Conservation (phyloP, 2,113 vertebrate species). For the Mormyrus lacerda region DNA sequence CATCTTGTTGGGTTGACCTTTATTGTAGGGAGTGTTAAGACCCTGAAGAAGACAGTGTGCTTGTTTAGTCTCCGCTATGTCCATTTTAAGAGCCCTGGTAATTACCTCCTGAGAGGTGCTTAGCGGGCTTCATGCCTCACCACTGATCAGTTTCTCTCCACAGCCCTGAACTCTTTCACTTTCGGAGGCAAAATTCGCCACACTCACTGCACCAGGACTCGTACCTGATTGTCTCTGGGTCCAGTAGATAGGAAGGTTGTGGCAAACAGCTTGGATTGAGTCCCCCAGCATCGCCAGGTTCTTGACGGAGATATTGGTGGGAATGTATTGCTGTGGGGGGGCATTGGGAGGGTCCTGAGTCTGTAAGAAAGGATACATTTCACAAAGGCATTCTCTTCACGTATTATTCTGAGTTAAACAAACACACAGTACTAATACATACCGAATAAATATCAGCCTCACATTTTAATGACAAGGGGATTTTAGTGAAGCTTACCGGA, state of each 20-base stretch:
- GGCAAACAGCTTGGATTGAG: constrained; percentile 11
- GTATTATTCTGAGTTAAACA: background rate
- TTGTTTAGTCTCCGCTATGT: background rate
- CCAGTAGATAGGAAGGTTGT: constrained; percentile 1
- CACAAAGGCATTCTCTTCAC: background rate
- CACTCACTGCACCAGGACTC: background rate
- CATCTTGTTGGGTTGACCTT: background rate
- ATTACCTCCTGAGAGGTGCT: background rate
- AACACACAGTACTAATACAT: background rate
- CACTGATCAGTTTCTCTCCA: background rate
- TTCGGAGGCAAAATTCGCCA: background rate
- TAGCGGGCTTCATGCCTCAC: background rate
- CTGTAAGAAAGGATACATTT: constrained; percentile 3
- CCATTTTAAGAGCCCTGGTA: background rate
- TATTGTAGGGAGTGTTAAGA: background rate
- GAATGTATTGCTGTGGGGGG: constrained; percentile 7
- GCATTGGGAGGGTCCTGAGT: background rate
- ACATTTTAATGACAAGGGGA: background rate
- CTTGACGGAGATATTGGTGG: background rate
- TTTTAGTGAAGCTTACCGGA: background rate
- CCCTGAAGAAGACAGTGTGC: background rate
- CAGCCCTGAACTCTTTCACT: background rate
- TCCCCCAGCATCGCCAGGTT: background rate
- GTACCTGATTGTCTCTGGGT: constrained; percentile 5
- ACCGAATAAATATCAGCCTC: background rate